These are phyloP conservation scores for Drosophila littoralis DNA, from an alignment of 1,140 invertebrate genomes.

Conservation along the genomic window DNA sequence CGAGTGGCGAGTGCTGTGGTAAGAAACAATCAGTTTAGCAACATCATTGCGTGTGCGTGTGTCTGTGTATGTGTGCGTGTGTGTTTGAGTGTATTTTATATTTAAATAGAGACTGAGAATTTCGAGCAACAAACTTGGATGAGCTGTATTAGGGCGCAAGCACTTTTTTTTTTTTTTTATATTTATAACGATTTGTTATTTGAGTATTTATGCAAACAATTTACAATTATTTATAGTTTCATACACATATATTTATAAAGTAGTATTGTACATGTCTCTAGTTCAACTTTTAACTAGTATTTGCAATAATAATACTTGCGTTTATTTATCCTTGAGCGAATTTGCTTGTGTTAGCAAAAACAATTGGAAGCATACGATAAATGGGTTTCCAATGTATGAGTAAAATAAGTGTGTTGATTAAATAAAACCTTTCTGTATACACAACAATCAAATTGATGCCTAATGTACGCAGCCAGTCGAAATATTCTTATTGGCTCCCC, in stretches of 20 bases:
- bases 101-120: constrained; percentile 41
- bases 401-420: neutral
- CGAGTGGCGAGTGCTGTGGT: neutral
- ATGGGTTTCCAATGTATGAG: too few relatives aligned
- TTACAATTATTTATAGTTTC: constrained; percentile 36
- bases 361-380: neutral
- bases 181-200: constrained; percentile 6
- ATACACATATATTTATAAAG: constrained; percentile 10
- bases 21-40: too few relatives aligned
- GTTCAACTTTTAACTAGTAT: constrained; percentile 26
- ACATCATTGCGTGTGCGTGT: neutral
- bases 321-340: constrained; percentile 9
- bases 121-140: constrained; percentile 48
- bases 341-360: neutral
- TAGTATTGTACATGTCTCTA: neutral
- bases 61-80: constrained; percentile 1
- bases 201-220: constrained; percentile 43
- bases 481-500: constrained; percentile 13
- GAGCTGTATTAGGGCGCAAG: constrained; percentile 42
- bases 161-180: constrained; percentile 39
- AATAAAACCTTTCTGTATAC: neutral
- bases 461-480: neutral
- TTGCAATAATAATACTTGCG: constrained; percentile 1
- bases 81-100: constrained; percentile 10
- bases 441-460: constrained; percentile 16